Percentiles rank a stretch among this genome's conserved stretches.
Conservation (phyloP, 2,113 vertebrate species). For the Athene noctua region DNA sequence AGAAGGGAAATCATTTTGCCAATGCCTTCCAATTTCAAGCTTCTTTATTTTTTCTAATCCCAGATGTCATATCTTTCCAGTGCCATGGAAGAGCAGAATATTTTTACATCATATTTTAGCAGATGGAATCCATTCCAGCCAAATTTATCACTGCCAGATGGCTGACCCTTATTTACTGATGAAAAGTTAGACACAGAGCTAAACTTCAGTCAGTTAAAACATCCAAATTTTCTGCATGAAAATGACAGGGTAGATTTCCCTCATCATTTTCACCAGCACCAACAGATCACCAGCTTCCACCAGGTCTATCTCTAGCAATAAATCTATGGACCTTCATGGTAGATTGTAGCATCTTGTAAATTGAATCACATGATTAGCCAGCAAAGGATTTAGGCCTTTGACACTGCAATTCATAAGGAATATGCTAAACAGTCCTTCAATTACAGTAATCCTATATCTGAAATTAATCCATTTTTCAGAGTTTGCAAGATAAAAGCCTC, state of each 20-base stretch:
- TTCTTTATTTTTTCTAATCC: conserved; percentile 63
- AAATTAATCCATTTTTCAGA: not conserved
- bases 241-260: not conserved
- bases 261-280: not conserved
- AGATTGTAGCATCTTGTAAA: not conserved
- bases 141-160: conserved; percentile 73
- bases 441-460: not conserved
- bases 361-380: not conserved
- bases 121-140: conserved; percentile 67
- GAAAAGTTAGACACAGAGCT: conserved; percentile 51
- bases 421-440: not conserved
- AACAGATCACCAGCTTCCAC: not conserved
- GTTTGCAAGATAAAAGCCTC: not conserved
- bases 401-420: not conserved
- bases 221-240: not conserved
- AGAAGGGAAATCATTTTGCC: conserved; percentile 57
- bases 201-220: conserved; percentile 54
- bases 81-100: conserved; percentile 65
- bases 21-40: conserved; percentile 20
- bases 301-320: not conserved
- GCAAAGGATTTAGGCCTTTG: not conserved
- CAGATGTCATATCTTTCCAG: conserved; percentile 70
- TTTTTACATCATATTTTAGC: conserved; percentile 72
- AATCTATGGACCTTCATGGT: not conserved
- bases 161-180: conserved; percentile 75